Evolutionary conservation across 2,797 vertebrate species (phyloP), one percentile per base, ranked within the genome.

Genomic region (Phrynocephalus forsythii): DNA sequence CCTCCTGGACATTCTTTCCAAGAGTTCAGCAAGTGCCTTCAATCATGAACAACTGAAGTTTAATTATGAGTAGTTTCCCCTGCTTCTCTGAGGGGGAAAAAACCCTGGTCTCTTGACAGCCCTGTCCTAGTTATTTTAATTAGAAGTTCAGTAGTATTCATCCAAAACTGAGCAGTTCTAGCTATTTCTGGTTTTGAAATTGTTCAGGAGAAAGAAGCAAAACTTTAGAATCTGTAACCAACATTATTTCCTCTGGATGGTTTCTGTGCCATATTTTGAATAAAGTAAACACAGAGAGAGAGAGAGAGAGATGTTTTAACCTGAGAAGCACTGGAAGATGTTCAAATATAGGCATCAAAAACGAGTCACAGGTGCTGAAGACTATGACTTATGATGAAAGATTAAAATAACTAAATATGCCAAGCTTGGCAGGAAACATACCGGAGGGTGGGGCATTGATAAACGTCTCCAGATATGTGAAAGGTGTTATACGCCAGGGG

Each of bases 321-420:
- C 26, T 79, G 86, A 89, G 86, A 90, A 66, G 89, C 88, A 89
- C 72, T 89, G 56, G 87, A 88, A 50, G 90, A 83, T 52, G 93
- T 30, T 91, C 80, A 87, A 95, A 88, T 76, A 95, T 87, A 84
- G 94, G 78, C 86, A 95, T 90, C 30, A 88, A 68, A 87, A 93
- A 92, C 88, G 90, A 95, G 92, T 92, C 94, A 90, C 52, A 91
- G 93, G 84, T 72, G 69, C 87, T 90, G 88, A 89, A 95, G 78
- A 87, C 83, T 90, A 85, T 91, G 50, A 82, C 77, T 92, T 20
- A 0, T 63, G 86, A 91, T 87, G 87, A 94, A 94, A 95, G 92
- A 94, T 95, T 95, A 92, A 94, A 93, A 93, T 87, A 93, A 92
- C 93, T 93, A 93, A 94, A 93, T 93, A 94, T 28, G 78, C 89